Base-by-base conservation (phyloP, 2,888 invertebrate species). In the Tetrapedia diversipes region DNA sequence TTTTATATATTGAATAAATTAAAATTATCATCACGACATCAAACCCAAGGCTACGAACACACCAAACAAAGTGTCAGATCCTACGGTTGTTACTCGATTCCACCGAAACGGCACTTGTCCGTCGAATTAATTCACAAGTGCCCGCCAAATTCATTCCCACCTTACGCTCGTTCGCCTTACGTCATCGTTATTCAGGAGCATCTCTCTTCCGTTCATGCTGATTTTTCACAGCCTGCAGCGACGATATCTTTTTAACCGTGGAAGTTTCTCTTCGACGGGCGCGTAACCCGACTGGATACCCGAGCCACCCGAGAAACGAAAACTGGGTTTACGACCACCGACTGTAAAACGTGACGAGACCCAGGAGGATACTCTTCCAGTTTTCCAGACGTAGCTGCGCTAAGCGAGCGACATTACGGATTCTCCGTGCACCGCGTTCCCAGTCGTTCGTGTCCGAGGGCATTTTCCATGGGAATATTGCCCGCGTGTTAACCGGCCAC, bases 401-500 rank as follows among this genome's bases (percentile, higher is more conserved):
- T 11, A 27, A 49, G 1, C 1, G 4, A 14, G 8, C n/a, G 8
- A 32, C 43, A 41, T 70, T 70, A 70, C 19, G 16, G 32, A 69
- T 70, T 70, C 70, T 19, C 45, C 6, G 29, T 6, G 22, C 45
- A 4, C 10, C 41, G 19, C 11, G 39, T 10, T 45, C n/a, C n/a
- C n/a, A 24, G 37, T 4, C 27, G 47, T 14, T 63, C 53, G 29
- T 16, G 59, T 41, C 45, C 45, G 29, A 51, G 37, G 16, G 14
- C 8, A 54, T 78, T 78, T 78, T 77, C 78, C 59, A 78, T 67
- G 63, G 65, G 65, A 70, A 66, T 78, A 61, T 57, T 77, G n/a
- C 65, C 63, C 56, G 57, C 49, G 47, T 47, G 29, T 34, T 29
- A 57, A 22, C 34, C 10, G 32, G 41, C 41, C 57, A 51, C 49